Base-by-base conservation (phyloP, 2,797 vertebrate species). In the Chromis chromis region DNA sequence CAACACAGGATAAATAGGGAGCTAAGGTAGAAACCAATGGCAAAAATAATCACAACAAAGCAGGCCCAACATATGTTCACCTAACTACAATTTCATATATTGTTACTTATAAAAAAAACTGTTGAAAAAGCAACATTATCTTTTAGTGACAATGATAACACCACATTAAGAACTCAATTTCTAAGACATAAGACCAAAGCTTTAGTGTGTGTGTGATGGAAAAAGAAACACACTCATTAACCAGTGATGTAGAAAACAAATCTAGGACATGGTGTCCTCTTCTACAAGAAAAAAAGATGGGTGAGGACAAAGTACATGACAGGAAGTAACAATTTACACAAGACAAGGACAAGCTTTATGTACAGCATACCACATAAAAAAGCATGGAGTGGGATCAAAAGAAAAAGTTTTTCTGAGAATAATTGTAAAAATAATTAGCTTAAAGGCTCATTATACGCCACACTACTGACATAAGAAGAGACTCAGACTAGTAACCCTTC, bases 401-500 rank as follows among this genome's bases (percentile, higher is more conserved):
- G 31, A n/a, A n/a, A n/a, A n/a, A n/a, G n/a, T n/a, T 77, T 84
- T 82, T 80, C 46, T 65, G 44, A 27, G 58, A 84, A 83, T 86
- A 76, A 82, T 89, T 84, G 81, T 55, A 55, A 16, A 76, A 77
- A 65, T 73, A 89, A 90, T 83, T 81, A 70, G 16, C 28, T 74
- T 70, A 87, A 79, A 7, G 5, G 62, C 58, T 82, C 59, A 84
- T 83, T 79, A 80, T 14, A 55, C 70, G 73, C 33, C 50, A 79
- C 22, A 74, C 54, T 46, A 78, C 55, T 76, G 82, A 88, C 57
- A 74, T 52, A 69, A 59, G 55, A 65, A 56, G 59, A 64, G 39
- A 69, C 14, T 71, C 55, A 21, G 25, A 46, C 46, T 53, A 31
- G 40, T 70, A 78, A 76, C 63, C 54, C 64, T 55, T 73, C 55